Percentiles rank a stretch among this genome's conserved stretches.
Conservation (phyloP, 2,797 vertebrate genomes). For the Mormyrus hasselquistii region DNA sequence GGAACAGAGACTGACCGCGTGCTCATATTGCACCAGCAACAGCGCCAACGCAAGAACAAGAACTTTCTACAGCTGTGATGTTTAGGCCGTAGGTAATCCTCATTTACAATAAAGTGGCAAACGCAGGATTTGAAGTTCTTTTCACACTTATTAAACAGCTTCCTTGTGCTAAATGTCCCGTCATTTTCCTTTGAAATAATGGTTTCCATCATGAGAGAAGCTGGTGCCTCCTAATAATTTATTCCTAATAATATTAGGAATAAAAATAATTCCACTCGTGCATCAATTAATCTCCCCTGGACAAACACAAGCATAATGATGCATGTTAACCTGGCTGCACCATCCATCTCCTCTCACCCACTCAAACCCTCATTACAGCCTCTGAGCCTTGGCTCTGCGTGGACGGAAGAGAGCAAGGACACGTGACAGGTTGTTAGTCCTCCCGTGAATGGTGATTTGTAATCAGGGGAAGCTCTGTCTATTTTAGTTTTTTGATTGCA, state of each 20-base stretch:
- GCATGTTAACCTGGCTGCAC: neutral
- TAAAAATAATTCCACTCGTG: neutral
- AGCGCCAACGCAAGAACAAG: neutral
- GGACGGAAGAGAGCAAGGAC: neutral
- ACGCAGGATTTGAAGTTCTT: neutral
- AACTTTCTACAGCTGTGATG: neutral
- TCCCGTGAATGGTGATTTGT: neutral
- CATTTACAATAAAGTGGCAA: neutral
- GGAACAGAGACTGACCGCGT: neutral
- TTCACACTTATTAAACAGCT: neutral
- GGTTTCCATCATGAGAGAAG: neutral
- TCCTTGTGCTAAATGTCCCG: neutral
- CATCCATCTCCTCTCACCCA: constrained; percentile 10
- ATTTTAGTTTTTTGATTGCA: neutral
- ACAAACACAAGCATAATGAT: neutral
- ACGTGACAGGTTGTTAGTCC: neutral
- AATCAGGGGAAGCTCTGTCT: neutral
- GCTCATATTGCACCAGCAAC: neutral
- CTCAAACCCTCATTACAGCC: neutral
- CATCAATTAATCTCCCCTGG: neutral
- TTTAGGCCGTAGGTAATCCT: neutral
- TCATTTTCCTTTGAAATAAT: neutral
- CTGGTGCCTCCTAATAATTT: no score
- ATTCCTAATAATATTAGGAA: neutral
- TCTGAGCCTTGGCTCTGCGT: neutral